phyloP scores from a whole-genome alignment of 2,113 vertebrate species.

The Platysternon megacephalum region DNA sequence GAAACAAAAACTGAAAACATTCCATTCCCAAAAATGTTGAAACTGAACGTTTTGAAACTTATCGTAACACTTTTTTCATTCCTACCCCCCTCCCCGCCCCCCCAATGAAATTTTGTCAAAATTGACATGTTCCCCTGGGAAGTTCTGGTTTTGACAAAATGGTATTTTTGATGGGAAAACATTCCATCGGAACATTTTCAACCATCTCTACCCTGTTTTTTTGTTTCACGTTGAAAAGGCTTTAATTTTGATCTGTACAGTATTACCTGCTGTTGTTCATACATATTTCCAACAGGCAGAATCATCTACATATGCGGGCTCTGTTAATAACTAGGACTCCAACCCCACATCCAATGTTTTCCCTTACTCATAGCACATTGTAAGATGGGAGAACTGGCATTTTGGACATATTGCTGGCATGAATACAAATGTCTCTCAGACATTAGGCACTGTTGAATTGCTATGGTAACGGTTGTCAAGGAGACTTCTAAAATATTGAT shows the following conservation, averaged over 20 bases:
- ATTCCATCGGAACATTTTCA: neutral
- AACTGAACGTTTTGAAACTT: neutral
- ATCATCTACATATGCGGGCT: neutral
- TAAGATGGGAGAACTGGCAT: neutral
- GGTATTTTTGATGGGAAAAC: neutral
- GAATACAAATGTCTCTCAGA: neutral
- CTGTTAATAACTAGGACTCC: neutral
- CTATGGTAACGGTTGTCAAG: neutral
- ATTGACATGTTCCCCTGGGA: rapidly evolving
- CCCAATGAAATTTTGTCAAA: neutral
- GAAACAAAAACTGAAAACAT: neutral
- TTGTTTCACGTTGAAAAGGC: neutral
- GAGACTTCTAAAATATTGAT: neutral
- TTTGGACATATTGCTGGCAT: neutral
- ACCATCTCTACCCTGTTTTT: conserved; percentile 42
- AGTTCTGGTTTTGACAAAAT: neutral
- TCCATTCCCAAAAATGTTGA: neutral
- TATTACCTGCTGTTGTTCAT: conserved; percentile 26
- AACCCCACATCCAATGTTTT: rapidly evolving
- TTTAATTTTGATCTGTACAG: neutral
- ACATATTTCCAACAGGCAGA: conserved; percentile 33
- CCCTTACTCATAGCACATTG: neutral
- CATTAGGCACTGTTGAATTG: neutral
- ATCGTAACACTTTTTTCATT: neutral
- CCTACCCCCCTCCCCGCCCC: neutral